Evolutionary conservation across 2,888 invertebrate genomes (phyloP), one percentile per base, ranked within the genome.

Genomic region (Eupsilia transversa): DNA sequence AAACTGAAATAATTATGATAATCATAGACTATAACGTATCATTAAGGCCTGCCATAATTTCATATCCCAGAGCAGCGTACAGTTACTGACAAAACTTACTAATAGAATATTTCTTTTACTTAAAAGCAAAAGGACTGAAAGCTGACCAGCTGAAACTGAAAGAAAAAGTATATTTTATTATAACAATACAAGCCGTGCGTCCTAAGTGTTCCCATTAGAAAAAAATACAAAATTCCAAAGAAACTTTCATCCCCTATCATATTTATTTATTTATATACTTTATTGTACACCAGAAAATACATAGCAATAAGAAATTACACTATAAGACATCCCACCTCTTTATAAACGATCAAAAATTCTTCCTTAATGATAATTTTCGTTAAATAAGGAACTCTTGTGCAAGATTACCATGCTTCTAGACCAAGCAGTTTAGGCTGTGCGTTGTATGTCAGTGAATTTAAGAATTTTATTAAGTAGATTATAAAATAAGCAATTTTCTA

Each of bases 1-100:
- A 74, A 78, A 74, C 74, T 71, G 63, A 80, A 80, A 84, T 86
- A 83, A 83, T 80, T 86, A 82, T 74, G 83, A 66, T 78, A 84
- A 87, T 84, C 59, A 60, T 69, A 72, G 63, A 6, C 64, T 30
- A 57, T 49, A 79, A 38, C 72, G 41, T 87, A 80, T 85, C 81
- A 87, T 84, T 85, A 84, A 43, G 69, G 65, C 20, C 3, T 61
- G 20, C 60, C 74, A 65, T 86, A 74, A 84, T 87, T 83, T 80
- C 10, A 67, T 74, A 66, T 79, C 52, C 54, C 38, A 61, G 72
- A 75, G 20, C 35, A 20, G 10, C 5, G 66, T 83, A 86, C 81
- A 70, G 41, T 77, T 38, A 35, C 2, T 0, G 20, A 65, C 67
- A 73, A 67, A 74, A 52, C 35, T 54, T 6, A n/a, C n/a, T 23